Conservation (phyloP, 2,888 invertebrate species). For the Microdon myrmicae region DNA sequence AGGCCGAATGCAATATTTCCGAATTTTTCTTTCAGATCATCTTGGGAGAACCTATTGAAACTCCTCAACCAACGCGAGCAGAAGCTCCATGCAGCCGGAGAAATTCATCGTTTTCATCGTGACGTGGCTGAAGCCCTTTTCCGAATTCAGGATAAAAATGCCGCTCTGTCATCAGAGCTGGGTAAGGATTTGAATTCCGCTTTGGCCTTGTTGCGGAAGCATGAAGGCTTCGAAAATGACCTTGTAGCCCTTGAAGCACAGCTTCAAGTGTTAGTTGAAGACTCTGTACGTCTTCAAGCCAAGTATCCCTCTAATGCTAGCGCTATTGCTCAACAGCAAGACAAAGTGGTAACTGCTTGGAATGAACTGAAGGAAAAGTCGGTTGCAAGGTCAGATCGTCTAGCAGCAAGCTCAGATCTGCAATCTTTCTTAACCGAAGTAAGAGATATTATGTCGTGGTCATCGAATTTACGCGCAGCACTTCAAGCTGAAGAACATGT, state of each 20-base stretch:
- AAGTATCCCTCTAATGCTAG: conserved; percentile 93
- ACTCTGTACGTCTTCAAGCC: conserved; percentile 86
- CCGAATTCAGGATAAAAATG: conserved; percentile 89
- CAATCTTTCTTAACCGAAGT: conserved; percentile 89
- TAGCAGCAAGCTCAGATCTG: conserved; percentile 87
- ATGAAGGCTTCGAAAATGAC: conserved; percentile 94
- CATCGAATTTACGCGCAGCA: conserved; percentile 78
- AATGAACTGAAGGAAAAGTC: conserved; percentile 84
- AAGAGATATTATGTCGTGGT: conserved; percentile 91
- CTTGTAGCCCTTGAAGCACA: conserved; percentile 91
- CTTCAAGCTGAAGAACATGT: conserved; percentile 85
- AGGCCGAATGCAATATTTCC: neutral
- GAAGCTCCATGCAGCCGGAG: conserved; percentile 91
- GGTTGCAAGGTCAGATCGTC: conserved; percentile 79
- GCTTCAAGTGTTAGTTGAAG: conserved; percentile 89
- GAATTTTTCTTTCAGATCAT: conserved; percentile 69
- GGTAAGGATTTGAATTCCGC: conserved; percentile 89
- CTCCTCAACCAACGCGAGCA: conserved; percentile 87
- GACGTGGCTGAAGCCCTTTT: conserved; percentile 92
- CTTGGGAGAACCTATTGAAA: conserved; percentile 89
- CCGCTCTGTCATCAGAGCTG: conserved; percentile 82
- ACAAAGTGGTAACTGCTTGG: conserved; percentile 88
- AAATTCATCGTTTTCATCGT: conserved; percentile 96
- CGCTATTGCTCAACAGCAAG: conserved; percentile 88
- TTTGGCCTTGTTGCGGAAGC: conserved; percentile 81